These are phyloP conservation scores for Nothobranchius furzeri DNA, from an alignment of 2,113 vertebrate genomes.

Conservation along the genomic window DNA sequence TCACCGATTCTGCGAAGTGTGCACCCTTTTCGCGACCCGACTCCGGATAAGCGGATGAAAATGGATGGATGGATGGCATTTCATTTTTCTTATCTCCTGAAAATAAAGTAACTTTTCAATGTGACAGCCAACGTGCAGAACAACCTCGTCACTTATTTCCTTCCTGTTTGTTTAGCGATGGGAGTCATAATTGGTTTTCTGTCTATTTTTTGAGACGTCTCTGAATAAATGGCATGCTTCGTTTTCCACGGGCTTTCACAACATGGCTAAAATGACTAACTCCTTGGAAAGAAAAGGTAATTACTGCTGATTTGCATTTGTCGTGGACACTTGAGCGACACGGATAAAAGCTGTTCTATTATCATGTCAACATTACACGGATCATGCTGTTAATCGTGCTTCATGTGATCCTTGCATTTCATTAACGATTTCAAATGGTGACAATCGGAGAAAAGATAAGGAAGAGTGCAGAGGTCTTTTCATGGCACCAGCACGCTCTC, in stretches of 20 bases:
- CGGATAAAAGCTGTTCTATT: slow-evolving; percentile 7
- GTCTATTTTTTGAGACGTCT: background rate
- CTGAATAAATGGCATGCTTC: slow-evolving; percentile 2
- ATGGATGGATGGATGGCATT: too few relatives aligned
- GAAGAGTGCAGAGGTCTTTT: background rate
- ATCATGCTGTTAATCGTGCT: slow-evolving; percentile 16
- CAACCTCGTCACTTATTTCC: background rate
- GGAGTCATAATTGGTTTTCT: background rate
- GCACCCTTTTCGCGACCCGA: too few relatives aligned
- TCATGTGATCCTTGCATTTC: slow-evolving; percentile 13
- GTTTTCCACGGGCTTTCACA: slow-evolving; percentile 22
- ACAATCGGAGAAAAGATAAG: background rate
- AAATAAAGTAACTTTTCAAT: background rate
- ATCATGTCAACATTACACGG: slow-evolving; percentile 4
- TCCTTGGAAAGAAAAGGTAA: slow-evolving; percentile 40
- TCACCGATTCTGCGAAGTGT: too few relatives aligned
- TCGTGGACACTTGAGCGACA: slow-evolving; percentile 15
- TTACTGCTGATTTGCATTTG: slow-evolving; percentile 43
- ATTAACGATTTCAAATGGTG: slow-evolving; percentile 5
- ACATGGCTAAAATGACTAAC: slow-evolving; percentile 25
- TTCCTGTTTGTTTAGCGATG: background rate
- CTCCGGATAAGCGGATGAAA: too few relatives aligned
- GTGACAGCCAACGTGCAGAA: background rate
- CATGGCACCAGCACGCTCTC: background rate
- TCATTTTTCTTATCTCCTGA: background rate